Percentiles rank a stretch among this genome's conserved stretches.
Conservation (phyloP, 2,797 vertebrate species). For the Parauchenoglanis punctatus region DNA sequence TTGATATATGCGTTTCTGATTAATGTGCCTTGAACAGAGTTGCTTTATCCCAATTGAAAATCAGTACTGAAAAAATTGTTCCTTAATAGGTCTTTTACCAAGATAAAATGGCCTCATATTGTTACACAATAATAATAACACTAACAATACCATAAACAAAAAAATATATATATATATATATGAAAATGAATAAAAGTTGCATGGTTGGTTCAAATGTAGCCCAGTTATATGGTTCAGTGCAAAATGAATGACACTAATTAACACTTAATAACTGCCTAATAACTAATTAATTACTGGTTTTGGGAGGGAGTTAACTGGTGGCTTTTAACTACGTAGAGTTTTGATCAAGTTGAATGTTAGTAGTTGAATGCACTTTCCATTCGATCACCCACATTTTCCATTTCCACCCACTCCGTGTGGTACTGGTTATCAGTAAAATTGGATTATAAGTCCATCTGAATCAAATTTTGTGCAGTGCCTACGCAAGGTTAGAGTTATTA, state of each 20-base stretch:
- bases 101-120: not conserved
- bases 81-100: not conserved
- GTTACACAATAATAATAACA: not conserved
- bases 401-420: no score
- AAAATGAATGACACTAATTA: not conserved
- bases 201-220: not conserved
- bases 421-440: not conserved
- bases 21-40: not conserved
- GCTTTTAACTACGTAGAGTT: not conserved
- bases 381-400: no score
- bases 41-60: not conserved
- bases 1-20: not conserved
- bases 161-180: not conserved
- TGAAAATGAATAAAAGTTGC: not conserved
- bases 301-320: not conserved
- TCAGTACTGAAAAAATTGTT: not conserved
- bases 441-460: not conserved
- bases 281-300: not conserved
- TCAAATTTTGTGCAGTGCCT: not conserved
- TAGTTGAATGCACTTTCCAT: not conserved
- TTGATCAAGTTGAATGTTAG: not conserved
- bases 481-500: not conserved
- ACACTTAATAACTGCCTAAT: no score
- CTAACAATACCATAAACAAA: not conserved
- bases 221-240: not conserved